Evolutionary conservation across 92 coral and sea anemone species (phyloP).

Genomic region (Anthopleura xanthogrammica): DNA sequence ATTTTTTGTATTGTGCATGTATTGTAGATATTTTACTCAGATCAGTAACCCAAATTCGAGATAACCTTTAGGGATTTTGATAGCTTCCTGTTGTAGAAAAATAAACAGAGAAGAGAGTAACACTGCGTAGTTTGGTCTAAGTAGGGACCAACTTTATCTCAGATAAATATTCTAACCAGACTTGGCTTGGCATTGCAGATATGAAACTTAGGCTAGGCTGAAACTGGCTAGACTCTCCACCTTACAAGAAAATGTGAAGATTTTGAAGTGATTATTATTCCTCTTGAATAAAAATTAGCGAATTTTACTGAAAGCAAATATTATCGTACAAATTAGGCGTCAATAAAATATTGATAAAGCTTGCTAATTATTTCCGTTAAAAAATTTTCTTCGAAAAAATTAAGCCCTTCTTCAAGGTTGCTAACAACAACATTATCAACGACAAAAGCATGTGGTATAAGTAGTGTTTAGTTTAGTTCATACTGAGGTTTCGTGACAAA

Average conservation of each 20-base stretch:
- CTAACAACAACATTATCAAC: background rate
- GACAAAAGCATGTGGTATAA: background rate
- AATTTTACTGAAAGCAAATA: background rate
- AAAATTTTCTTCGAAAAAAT: background rate
- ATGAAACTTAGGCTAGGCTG: background rate
- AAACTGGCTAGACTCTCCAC: background rate
- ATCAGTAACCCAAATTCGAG: background rate
- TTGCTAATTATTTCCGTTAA: background rate
- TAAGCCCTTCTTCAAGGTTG: background rate
- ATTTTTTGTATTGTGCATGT: background rate
- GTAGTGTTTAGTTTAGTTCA: background rate
- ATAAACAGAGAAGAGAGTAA: background rate
- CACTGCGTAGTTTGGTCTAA: conserved; percentile 1
- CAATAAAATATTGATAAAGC: background rate
- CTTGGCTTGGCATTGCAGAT: background rate
- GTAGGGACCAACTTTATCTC: background rate
- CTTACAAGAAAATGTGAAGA: background rate
- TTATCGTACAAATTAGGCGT: background rate
- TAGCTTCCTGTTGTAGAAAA: conserved; percentile 7
- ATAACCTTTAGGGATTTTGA: conserved; percentile 9
- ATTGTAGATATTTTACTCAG: background rate
- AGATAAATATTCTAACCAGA: conserved; percentile 5
- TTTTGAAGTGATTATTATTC: background rate
- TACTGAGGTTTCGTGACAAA: background rate
- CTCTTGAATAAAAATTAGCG: background rate